Percentiles rank a stretch among this genome's conserved stretches.
phyloP scores from a whole-genome alignment of 2,888 invertebrate genomes.

The Marronus borbonicus region DNA sequence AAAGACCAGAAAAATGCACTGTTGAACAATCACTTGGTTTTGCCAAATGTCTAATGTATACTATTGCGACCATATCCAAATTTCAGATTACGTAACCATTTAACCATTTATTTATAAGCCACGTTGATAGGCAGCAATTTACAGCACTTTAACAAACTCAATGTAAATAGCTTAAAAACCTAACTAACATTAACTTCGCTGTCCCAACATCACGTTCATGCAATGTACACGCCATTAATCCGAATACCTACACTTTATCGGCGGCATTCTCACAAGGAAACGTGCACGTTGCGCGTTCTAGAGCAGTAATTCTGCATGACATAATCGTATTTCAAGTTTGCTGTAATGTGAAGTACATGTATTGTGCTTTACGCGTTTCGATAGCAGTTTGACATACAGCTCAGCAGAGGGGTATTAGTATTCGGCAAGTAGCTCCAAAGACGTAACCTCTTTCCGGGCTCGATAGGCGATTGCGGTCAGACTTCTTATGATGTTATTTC shows the following conservation, averaged over 20 bases:
- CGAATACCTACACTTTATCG: background rate
- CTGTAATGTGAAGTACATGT: constrained; percentile 2
- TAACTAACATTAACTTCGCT: no score
- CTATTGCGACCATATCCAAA: no score
- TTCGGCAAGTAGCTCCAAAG: constrained; percentile 9
- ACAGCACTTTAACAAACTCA: no score
- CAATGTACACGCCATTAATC: no score
- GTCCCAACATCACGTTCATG: no score
- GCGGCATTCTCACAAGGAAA: background rate
- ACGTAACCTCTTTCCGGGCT: constrained; percentile 12
- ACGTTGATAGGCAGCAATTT: no score
- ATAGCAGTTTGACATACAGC: constrained; percentile 8
- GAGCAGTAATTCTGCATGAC: background rate
- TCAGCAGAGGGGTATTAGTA: background rate
- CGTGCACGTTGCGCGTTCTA: background rate
- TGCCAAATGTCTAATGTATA: no score
- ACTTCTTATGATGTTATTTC: background rate
- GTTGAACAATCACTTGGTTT: no score
- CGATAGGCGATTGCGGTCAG: background rate
- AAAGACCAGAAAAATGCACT: no score
- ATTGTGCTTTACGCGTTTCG: constrained; percentile 11
- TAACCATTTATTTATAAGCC: no score
- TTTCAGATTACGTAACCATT: no score
- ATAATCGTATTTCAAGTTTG: constrained; percentile 14
- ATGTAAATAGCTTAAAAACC: no score